Percentiles rank a stretch among this genome's conserved stretches.
Evolutionary conservation across 2,113 vertebrate species (phyloP).

Genomic region (Raja brachyura): DNA sequence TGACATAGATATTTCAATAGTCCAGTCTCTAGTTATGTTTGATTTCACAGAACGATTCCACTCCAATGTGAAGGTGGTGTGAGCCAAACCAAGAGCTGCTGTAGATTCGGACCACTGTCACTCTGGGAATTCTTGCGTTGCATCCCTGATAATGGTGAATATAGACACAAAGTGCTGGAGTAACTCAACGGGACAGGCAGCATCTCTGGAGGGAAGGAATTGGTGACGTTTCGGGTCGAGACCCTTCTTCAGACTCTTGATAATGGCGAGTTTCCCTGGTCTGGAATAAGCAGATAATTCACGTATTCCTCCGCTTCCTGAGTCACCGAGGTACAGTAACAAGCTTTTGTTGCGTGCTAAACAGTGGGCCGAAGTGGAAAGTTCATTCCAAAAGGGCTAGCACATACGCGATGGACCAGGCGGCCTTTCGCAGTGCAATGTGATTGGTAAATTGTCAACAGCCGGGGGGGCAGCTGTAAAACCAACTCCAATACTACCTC

Average conservation of each 20-base stretch:
- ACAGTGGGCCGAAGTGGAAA: neutral
- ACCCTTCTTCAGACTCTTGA: no score
- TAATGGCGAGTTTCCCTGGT: no score
- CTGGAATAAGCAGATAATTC: neutral
- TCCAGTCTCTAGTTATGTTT: no score
- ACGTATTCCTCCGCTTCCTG: no score
- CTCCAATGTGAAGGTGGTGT: neutral
- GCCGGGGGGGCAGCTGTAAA: neutral
- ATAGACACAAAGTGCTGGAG: no score
- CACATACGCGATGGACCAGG: neutral
- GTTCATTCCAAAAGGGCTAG: neutral
- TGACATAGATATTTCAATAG: neutral
- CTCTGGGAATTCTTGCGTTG: neutral
- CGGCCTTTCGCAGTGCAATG: neutral
- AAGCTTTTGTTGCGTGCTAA: no score
- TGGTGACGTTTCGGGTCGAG: no score
- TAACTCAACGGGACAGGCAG: no score
- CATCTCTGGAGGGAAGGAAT: no score
- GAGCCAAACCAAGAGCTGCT: neutral
- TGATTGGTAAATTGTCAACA: neutral
- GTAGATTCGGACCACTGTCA: neutral
- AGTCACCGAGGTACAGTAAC: neutral
- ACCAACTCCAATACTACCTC: no score
- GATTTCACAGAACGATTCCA: neutral
- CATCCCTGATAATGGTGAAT: no score